Evolutionary conservation across 2,888 invertebrate species (phyloP), one percentile per base, ranked within the genome.

Genomic region (Acleris sparsana): DNA sequence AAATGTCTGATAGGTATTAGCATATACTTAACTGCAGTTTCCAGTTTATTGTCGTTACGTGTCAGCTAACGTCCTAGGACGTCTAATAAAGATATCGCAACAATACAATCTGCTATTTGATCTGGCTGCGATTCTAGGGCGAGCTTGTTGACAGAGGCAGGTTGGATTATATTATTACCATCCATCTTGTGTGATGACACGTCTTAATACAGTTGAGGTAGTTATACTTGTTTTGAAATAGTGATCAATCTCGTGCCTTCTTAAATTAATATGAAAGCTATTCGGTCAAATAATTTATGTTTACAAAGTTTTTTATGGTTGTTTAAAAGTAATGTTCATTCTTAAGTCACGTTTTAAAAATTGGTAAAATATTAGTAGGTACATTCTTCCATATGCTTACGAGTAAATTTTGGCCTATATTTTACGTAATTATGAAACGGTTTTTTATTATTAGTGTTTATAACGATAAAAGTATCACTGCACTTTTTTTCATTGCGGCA

Each of bases 31-130:
- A n/a, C 6, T 7, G 16, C 17, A 46, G 25, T 53, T 53, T 53
- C 61, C 44, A 48, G 20, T 17, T 17, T 48, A 20, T 16, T 53
- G 33, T 53, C 53, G 53, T 62, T 53, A 46, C n/a, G 9, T 48
- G 46, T 62, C 53, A 46, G 53, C 25, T 43, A 48, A 48, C 22
- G 63, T 29, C 59, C 59, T 53, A 59, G 53, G 46, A 53, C 53
- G 59, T 33, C 52, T 48, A 59, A 53, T 64, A 64, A 64, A 64
- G 63, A 64, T 64, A 64, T 46, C 33, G 29, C 33, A 59, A 58
- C 63, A 64, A 64, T 59, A 64, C 58, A 53, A 59, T 53, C 48
- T 53, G 48, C 3, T 63, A 58, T 63, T 64, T 64, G 53, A 48
- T 59, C 25, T 62, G n/a, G 53, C 62, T 18, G 16, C 5, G 46